Base-by-base conservation (phyloP, 2,888 invertebrate species). In the Therioaphis trifolii region DNA sequence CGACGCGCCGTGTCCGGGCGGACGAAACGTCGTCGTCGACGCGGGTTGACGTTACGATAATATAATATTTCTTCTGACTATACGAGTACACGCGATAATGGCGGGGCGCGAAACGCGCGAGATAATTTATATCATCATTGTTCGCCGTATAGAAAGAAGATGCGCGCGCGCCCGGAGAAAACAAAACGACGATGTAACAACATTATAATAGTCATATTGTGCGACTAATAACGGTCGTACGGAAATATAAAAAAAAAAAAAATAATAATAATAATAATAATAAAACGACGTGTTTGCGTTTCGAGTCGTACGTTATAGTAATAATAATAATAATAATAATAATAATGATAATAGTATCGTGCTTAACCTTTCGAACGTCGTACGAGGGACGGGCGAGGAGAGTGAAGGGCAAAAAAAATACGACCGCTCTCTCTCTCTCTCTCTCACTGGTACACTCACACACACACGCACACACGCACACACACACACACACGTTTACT, bases 311-410 rank as follows among this genome's bases (percentile, higher is more conserved):
- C 7, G 35, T 5, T 35, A 35, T 35, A 35, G 7, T 35, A 35
- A 35, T 35, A 35, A 35, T 35, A 7, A 35, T 35, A 35, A 35
- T 35, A 35, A 24, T 24, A 9, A 21, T 46, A 2, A 35, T 35
- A 35, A 35, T 35, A 7, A 35, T 35, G 7, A 35, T 35, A 35
- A 24, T 24, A 9, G 21, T 46, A 2, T 46, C 46, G 46, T 24
- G 11, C 11, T 58, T 58, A 58, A 58, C 58, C 58, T 58, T 58
- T 58, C 58, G 58, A 21, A 58, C 58, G 58, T n/a, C 21, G 52
- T 15, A 4, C 15, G 52, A 4, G 18, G 46, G 4, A 21, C 1
- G 55, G 21, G 21, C 15, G 21, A 21, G 55, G 55, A 11, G 18
- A 15, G 52, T 35, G 7, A 35, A 35, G 35, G 3, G 7, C 3